phyloP scores from a whole-genome alignment of 2,797 vertebrate species.

The Acanthis flammea region DNA sequence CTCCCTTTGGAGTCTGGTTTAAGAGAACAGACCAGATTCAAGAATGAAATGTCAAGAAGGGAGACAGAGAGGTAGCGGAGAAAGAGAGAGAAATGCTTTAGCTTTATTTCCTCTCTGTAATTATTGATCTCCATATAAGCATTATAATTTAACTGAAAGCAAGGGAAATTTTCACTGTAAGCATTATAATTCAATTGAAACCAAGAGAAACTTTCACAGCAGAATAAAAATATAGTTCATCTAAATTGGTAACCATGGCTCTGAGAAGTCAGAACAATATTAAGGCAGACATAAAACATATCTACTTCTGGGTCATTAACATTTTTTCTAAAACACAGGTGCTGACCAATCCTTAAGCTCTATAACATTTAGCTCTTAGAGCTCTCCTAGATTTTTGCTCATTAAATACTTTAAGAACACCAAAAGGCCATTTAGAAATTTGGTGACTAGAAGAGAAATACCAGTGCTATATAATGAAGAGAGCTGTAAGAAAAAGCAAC shows the following conservation, averaged over 20 bases:
- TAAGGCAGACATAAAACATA: neutral
- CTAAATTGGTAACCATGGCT: neutral
- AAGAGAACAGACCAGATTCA: neutral
- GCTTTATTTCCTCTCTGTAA: neutral
- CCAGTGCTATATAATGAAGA: neutral
- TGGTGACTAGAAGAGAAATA: neutral
- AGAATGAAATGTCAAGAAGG: neutral
- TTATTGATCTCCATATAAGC: neutral
- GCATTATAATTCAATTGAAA: neutral
- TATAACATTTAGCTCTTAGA: neutral
- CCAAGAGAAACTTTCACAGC: neutral
- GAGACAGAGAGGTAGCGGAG: neutral
- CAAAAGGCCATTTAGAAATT: neutral
- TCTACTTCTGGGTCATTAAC: neutral
- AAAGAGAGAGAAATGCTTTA: neutral
- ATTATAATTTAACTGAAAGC: neutral
- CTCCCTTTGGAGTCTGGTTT: slow-evolving; percentile 77
- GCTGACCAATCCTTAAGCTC: neutral
- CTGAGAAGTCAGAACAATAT: neutral
- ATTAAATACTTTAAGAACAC: neutral
- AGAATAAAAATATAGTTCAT: neutral
- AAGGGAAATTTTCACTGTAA: neutral
- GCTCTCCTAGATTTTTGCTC: neutral
- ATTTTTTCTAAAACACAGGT: neutral
- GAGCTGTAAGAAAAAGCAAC: neutral